Evolutionary conservation across 2,113 vertebrate species (phyloP).

Genomic region (Phodopus roborovskii): DNA sequence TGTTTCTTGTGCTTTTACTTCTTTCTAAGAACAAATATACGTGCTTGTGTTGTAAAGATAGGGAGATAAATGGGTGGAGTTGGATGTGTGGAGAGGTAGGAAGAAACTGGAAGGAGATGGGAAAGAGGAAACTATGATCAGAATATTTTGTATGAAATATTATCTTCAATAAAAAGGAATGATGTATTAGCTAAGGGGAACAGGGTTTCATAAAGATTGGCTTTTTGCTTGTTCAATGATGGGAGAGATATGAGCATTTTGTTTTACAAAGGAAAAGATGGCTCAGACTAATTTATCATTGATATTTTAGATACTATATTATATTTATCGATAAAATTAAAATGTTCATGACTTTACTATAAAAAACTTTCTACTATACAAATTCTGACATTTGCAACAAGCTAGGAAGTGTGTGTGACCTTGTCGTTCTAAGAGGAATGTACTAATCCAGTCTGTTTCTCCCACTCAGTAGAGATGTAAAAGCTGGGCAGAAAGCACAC

Average conservation of each 20-base stretch:
- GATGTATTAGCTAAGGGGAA: background rate
- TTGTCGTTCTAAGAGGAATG: slow-evolving; percentile 52
- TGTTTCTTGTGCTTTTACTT: background rate
- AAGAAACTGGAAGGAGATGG: background rate
- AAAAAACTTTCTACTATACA: background rate
- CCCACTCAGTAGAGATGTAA: slow-evolving; percentile 19
- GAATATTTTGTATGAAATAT: background rate
- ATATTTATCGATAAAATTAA: background rate
- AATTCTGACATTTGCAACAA: background rate
- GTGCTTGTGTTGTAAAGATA: background rate
- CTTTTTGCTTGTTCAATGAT: background rate
- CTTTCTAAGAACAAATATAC: background rate
- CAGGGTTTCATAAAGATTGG: background rate
- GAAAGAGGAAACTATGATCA: background rate
- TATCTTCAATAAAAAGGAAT: background rate
- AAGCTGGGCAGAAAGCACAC: background rate
- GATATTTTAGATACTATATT: background rate
- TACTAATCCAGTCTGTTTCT: background rate
- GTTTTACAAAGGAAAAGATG: background rate
- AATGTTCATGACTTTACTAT: background rate
- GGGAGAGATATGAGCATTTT: background rate
- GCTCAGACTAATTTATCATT: background rate
- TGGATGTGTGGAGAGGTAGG: background rate
- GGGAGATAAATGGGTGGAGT: background rate
- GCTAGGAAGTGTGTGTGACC: background rate